phyloP scores from a whole-genome alignment of 2,113 vertebrate species.

The Okapia johnstoni region DNA sequence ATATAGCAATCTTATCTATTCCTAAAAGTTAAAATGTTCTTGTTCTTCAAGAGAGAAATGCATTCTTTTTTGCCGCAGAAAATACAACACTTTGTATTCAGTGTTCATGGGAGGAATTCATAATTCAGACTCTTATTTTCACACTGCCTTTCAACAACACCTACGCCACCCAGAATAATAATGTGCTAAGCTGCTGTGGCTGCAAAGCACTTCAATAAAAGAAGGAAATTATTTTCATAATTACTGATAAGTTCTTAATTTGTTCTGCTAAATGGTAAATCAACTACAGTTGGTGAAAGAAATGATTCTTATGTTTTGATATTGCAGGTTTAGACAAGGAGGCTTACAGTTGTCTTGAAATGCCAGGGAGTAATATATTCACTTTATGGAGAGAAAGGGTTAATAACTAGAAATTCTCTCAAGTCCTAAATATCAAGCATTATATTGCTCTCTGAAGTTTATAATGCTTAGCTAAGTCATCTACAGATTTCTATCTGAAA shows the following conservation, averaged over 20 bases:
- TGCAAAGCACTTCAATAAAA: slow-evolving; percentile 67
- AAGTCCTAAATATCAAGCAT: slow-evolving; percentile 35
- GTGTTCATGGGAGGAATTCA: slow-evolving; percentile 78
- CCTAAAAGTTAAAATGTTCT: slow-evolving; percentile 42
- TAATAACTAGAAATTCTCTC: slow-evolving; percentile 29
- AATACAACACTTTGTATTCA: slow-evolving; percentile 74
- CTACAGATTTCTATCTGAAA: neutral
- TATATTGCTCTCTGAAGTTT: neutral
- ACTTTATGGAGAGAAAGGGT: slow-evolving; percentile 49
- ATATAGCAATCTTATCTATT: neutral
- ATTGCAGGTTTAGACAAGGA: slow-evolving; percentile 64
- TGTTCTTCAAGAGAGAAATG: slow-evolving; percentile 25
- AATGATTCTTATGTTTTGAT: slow-evolving; percentile 62
- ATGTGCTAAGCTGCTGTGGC: slow-evolving; percentile 40
- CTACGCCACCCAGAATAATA: slow-evolving; percentile 73
- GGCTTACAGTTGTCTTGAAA: slow-evolving; percentile 62
- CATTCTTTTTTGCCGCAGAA: slow-evolving; percentile 58
- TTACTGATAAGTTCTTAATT: slow-evolving; percentile 76
- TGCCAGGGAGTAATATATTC: slow-evolving; percentile 37
- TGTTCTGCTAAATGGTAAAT: slow-evolving; percentile 68
- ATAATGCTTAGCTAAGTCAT: neutral
- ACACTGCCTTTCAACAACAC: slow-evolving; percentile 77
- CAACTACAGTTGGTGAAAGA: slow-evolving; percentile 68
- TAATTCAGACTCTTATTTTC: slow-evolving; percentile 78
- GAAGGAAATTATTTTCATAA: slow-evolving; percentile 76